Conservation (phyloP, 2,113 vertebrate genomes). For the Pachypanchax playfairii region DNA sequence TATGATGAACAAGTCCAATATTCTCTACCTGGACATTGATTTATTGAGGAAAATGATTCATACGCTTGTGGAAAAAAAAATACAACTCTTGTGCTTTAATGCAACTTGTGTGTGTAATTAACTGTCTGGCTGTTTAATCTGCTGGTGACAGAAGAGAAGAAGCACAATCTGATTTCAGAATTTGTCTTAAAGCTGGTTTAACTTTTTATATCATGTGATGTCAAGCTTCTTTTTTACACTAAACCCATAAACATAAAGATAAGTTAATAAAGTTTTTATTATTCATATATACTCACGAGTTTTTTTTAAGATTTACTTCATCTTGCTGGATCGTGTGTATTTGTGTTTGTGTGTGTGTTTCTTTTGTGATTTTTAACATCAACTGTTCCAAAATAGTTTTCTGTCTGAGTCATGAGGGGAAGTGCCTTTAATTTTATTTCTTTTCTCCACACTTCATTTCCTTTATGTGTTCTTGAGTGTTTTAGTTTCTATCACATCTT, state of each 20-base stretch:
- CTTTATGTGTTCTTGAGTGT: conserved; percentile 7
- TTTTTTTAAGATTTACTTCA: neutral
- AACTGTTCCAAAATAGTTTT: conserved; percentile 18
- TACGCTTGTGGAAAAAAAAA: neutral
- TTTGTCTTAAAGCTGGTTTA: neutral
- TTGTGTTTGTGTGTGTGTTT: neutral
- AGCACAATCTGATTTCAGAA: neutral
- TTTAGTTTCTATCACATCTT: neutral
- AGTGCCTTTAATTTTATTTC: neutral
- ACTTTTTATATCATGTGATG: neutral
- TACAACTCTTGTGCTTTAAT: neutral
- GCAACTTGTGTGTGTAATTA: neutral
- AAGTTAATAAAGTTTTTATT: no score
- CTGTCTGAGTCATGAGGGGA: neutral
- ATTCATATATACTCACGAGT: neutral
- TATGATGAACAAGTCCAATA: neutral
- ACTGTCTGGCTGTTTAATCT: neutral
- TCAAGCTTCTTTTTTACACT: neutral
- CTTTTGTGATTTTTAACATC: conserved; percentile 23
- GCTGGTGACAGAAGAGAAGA: neutral
- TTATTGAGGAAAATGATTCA: neutral
- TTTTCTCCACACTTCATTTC: conserved; percentile 3
- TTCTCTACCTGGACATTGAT: neutral
- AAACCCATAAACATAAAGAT: no score
- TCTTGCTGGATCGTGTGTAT: neutral